Percentiles rank a stretch among this genome's conserved stretches.
These are phyloP conservation scores for Halictus quadricinctus DNA, from an alignment of 2,888 invertebrate species.

Conservation along the genomic window DNA sequence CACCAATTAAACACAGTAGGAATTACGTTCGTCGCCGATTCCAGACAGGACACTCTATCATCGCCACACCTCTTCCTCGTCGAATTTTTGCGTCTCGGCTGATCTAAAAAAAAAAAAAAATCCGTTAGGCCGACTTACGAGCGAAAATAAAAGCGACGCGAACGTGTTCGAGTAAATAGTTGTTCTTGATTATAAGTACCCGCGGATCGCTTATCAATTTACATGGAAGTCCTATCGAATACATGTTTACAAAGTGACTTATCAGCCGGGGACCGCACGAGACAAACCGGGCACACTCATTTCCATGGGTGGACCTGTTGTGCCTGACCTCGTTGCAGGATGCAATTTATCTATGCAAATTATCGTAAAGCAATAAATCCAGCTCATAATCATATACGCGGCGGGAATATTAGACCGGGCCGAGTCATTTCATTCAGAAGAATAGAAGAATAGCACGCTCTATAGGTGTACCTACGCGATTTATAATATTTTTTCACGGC, in stretches of 20 bases:
- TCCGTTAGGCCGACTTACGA: not conserved
- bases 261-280: not conserved
- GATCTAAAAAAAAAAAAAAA: not conserved
- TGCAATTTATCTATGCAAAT: constrained; percentile 23
- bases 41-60: not conserved
- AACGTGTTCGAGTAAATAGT: not conserved
- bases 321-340: constrained; percentile 11
- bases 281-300: constrained; percentile 8
- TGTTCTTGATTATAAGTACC: not conserved
- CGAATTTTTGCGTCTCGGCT: not conserved
- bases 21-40: not conserved
- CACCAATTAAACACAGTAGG: not conserved
- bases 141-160: not conserved
- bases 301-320: constrained; percentile 11
- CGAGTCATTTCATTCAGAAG: constrained; percentile 19
- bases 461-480: not conserved
- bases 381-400: constrained; percentile 6
- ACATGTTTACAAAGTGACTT: constrained; percentile 5
- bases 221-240: not conserved
- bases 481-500: not conserved
- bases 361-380: constrained; percentile 12
- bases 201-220: constrained; percentile 6
- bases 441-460: not conserved
- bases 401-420: constrained; percentile 17
- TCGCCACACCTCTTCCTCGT: not conserved